Percentiles rank a stretch among this genome's conserved stretches.
Evolutionary conservation across 30 jellyfish, hydroid and myxozoan genomes (phyloP).

Genomic region (Aurelia coerulea): DNA sequence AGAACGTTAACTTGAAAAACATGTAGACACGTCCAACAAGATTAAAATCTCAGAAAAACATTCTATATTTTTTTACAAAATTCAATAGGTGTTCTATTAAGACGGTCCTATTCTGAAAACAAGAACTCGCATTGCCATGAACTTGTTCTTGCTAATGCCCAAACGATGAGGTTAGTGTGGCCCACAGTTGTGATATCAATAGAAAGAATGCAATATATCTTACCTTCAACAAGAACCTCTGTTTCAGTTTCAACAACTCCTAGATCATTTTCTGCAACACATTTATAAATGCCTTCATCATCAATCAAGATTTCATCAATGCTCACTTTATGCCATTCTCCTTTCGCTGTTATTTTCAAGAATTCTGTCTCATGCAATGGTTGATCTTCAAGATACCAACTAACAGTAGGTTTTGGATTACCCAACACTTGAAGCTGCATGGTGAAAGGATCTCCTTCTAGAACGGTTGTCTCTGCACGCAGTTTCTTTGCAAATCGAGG

Average conservation of each 20-base stretch:
- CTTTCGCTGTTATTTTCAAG: constrained; percentile 62
- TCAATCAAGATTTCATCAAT: constrained; percentile 76
- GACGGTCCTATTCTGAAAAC: too few species aligned
- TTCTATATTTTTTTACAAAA: too few species aligned
- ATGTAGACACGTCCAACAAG: too few species aligned
- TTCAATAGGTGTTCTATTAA: too few species aligned
- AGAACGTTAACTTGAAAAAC: too few species aligned
- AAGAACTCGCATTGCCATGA: too few species aligned
- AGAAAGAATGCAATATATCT: not conserved
- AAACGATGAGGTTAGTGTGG: too few species aligned
- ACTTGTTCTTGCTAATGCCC: too few species aligned
- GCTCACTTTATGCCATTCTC: constrained; percentile 66
- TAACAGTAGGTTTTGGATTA: constrained; percentile 71
- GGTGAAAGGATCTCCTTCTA: constrained; percentile 88
- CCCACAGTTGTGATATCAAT: too few species aligned
- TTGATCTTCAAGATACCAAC: constrained; percentile 76
- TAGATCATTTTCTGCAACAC: constrained; percentile 78
- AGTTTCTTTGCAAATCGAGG: constrained; percentile 76
- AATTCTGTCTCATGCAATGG: constrained; percentile 57
- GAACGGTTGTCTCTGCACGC: constrained; percentile 47
- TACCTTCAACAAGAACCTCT: constrained; percentile 88
- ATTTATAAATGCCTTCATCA: constrained; percentile 89
- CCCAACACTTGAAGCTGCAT: constrained; percentile 77
- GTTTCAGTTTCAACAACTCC: constrained; percentile 80
- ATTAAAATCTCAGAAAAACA: too few species aligned